Conservation (phyloP, 2,888 invertebrate genomes). For the Corythucha ciliata region DNA sequence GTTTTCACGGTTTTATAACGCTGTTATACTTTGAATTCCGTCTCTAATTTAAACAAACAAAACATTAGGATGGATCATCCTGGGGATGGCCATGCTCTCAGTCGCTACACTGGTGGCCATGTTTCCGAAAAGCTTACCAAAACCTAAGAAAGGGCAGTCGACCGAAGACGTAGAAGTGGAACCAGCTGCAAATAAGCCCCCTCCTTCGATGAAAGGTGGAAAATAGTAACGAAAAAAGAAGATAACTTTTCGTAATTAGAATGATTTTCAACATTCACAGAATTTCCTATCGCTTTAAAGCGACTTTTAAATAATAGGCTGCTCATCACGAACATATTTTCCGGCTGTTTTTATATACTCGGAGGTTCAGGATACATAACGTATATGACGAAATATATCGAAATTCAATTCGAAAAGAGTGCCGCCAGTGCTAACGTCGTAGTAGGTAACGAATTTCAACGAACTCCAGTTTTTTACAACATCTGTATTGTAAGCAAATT, state of each 20-base stretch:
- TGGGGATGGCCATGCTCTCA: constrained; percentile 49
- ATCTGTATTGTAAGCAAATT: no score
- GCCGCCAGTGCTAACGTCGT: constrained; percentile 56
- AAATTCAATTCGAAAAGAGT: constrained; percentile 59
- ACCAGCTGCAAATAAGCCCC: constrained; percentile 7
- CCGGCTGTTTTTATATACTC: constrained; percentile 56
- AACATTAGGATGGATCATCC: constrained; percentile 44
- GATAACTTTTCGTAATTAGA: neutral
- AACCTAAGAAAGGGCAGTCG: neutral
- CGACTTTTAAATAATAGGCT: constrained; percentile 55
- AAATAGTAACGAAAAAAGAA: neutral
- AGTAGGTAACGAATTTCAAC: constrained; percentile 46
- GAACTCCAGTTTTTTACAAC: neutral
- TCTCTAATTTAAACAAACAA: no score
- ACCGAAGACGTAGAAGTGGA: constrained; percentile 2
- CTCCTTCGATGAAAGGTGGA: constrained; percentile 18
- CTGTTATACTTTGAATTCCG: no score
- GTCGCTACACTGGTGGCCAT: constrained; percentile 54
- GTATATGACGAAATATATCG: constrained; percentile 63
- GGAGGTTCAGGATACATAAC: constrained; percentile 57
- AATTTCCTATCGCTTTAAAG: constrained; percentile 50
- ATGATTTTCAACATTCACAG: constrained; percentile 37
- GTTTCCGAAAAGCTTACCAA: constrained; percentile 52
- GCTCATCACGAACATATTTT: constrained; percentile 55
- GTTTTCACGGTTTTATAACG: no score